Evolutionary conservation across 1,140 invertebrate genomes (phyloP).

Genomic region (Eumaeus atala): DNA sequence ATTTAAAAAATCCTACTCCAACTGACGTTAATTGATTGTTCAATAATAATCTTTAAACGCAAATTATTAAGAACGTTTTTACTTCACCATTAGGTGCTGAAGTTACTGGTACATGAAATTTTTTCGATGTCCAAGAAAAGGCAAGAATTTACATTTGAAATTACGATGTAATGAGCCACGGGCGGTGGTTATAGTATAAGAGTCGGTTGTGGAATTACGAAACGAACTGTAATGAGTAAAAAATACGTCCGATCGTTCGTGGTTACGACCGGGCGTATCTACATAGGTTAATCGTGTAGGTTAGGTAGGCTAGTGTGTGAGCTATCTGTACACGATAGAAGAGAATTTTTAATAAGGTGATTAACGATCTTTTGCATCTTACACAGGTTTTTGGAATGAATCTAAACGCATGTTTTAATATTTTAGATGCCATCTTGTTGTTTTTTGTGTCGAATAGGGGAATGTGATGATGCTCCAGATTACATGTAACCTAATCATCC

Average conservation of each 20-base stretch:
- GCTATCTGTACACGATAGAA: no score
- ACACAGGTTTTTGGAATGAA: no score
- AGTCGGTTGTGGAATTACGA: neutral
- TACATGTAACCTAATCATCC: no score
- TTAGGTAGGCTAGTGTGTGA: neutral
- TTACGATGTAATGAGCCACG: conserved; percentile 33
- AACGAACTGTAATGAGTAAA: neutral
- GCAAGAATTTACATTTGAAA: conserved; percentile 33
- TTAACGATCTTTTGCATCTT: no score
- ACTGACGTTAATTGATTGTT: neutral
- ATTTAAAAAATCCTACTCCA: neutral
- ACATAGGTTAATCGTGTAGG: no score
- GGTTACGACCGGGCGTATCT: no score
- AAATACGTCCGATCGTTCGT: neutral
- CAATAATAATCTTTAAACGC: neutral
- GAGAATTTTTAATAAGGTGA: no score
- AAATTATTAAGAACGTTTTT: neutral
- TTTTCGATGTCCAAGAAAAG: conserved; percentile 11
- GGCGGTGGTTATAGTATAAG: conserved; percentile 9
- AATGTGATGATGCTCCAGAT: no score
- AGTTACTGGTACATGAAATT: conserved; percentile 16
- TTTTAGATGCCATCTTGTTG: no score
- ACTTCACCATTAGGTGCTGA: neutral
- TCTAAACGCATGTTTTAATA: no score
- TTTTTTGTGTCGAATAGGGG: no score